These are phyloP conservation scores for Mastomys natalensis DNA, from an alignment of 2,113 vertebrate species.

Conservation along the genomic window DNA sequence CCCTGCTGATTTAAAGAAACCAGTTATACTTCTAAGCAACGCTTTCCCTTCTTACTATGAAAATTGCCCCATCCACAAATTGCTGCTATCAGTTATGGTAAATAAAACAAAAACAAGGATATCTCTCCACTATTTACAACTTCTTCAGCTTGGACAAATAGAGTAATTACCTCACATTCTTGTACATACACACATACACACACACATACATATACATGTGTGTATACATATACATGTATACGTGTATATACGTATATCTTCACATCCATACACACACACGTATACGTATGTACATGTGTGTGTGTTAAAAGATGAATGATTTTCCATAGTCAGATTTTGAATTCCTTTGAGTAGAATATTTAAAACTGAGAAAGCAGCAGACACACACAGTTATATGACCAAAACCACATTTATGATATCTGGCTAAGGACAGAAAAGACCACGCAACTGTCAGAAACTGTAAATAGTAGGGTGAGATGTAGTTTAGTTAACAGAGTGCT, in stretches of 20 bases:
- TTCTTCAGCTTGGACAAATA: neutral
- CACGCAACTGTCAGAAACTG: neutral
- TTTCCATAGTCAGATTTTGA: neutral
- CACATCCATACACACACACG: too few species aligned
- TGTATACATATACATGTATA: too few species aligned
- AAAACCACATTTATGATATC: neutral
- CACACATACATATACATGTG: too few species aligned
- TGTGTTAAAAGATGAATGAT: neutral
- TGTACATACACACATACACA: too few species aligned
- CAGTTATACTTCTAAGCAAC: neutral
- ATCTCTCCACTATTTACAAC: neutral
- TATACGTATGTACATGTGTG: neutral
- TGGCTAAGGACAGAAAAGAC: neutral
- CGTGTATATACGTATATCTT: too few species aligned
- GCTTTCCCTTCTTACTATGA: neutral
- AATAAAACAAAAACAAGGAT: neutral
- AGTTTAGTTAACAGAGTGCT: too few species aligned
- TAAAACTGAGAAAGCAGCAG: neutral
- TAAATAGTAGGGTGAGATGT: neutral
- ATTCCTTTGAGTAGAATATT: constrained; percentile 34
- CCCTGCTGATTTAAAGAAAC: neutral
- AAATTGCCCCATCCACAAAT: neutral
- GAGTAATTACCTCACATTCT: neutral
- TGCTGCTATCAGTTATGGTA: neutral
- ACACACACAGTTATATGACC: neutral